Conservation (phyloP, 2,797 vertebrate species). For the Sarcophilus harrisii region DNA sequence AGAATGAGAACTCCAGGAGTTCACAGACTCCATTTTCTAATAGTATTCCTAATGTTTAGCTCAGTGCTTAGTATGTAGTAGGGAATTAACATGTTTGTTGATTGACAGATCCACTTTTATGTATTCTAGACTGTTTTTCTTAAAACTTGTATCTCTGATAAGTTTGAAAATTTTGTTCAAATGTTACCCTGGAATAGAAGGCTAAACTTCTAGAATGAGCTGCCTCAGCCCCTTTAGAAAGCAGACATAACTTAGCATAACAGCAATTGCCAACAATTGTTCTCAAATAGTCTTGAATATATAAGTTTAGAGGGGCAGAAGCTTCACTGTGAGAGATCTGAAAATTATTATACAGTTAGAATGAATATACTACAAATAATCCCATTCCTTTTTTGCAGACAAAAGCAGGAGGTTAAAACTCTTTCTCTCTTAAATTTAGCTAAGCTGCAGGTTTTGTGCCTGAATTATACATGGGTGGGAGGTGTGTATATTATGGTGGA, state of each 20-base stretch:
- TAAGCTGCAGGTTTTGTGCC: background rate
- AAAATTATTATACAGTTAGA: background rate
- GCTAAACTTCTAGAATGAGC: background rate
- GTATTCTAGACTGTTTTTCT: background rate
- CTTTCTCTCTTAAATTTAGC: background rate
- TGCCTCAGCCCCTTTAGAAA: background rate
- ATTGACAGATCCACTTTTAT: background rate
- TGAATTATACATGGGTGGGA: background rate
- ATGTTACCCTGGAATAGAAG: background rate
- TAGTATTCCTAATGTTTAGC: background rate
- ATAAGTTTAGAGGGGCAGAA: background rate
- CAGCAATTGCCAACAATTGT: background rate
- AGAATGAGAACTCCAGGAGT: background rate
- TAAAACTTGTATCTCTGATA: background rate
- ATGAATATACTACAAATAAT: background rate
- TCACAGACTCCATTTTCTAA: background rate
- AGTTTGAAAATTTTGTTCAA: background rate
- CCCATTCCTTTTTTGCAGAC: background rate
- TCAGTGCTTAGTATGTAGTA: background rate
- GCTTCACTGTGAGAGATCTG: background rate
- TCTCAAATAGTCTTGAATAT: background rate
- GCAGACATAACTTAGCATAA: background rate
- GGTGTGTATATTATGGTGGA: background rate
- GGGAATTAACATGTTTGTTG: background rate
- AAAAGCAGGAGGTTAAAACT: background rate